Percentiles rank a stretch among this genome's conserved stretches.
Conservation (phyloP, 2,888 invertebrate genomes). For the Lasioglossum villosulum region DNA sequence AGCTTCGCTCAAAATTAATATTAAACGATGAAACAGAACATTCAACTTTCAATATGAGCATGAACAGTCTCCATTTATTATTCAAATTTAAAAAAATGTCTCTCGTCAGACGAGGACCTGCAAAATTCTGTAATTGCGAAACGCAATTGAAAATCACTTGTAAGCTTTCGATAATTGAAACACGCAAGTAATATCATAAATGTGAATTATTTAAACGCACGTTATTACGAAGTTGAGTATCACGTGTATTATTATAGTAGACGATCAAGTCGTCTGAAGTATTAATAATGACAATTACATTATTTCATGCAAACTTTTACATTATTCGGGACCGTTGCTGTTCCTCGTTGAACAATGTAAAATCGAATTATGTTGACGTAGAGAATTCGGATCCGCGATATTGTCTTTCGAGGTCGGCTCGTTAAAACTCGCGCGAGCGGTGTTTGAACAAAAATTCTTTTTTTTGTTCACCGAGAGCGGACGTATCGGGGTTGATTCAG, state of each 20-base stretch:
- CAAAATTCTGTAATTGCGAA: too few species aligned
- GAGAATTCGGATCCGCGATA: not conserved
- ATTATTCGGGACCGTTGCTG: not conserved
- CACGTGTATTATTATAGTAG: too few species aligned
- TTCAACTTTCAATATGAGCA: too few species aligned
- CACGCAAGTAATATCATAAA: too few species aligned
- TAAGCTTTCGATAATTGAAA: too few species aligned
- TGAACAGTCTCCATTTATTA: not conserved
- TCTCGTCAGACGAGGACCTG: too few species aligned
- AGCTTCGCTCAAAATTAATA: not conserved
- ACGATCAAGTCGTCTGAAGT: not conserved
- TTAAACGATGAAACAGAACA: not conserved
- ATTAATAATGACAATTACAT: not conserved
- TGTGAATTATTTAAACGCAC: too few species aligned
- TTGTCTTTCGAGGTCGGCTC: not conserved
- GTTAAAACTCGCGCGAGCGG: not conserved
- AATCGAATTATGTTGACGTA: not conserved
- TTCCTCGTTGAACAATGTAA: not conserved
- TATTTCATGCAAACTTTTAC: not conserved
- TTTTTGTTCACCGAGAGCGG: not conserved
- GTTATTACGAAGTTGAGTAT: not conserved
- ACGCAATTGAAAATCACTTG: not conserved
- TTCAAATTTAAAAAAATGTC: too few species aligned
- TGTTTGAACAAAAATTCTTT: not conserved
- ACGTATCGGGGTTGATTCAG: not conserved